Evolutionary conservation across 2,888 invertebrate genomes (phyloP), one percentile per base, ranked within the genome.

Genomic region (Lysandra coridon): DNA sequence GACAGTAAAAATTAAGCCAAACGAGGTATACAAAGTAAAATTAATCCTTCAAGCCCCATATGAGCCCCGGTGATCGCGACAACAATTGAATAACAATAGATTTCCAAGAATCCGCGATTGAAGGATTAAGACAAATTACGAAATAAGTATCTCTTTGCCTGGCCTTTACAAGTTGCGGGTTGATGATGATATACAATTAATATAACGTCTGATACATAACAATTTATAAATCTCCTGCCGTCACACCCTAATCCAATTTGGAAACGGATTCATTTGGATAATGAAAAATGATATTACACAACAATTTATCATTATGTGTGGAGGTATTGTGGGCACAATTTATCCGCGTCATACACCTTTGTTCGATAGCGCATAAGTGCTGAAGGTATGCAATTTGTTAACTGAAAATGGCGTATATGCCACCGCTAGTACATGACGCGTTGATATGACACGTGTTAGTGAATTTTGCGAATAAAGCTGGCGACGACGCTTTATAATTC

Each of bases 231-330:
- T 78, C 78, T 49, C 73, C 33, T 49, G 57, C 60, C 73, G 74
- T 73, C 79, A 79, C 60, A 57, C 79, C 79, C 79, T 79, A 79
- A 79, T 79, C 79, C 79, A 79, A 79, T 79, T 79, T 62, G 62
- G 30, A 78, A 73, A 78, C 60, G 73, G 40, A 73, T 73, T 88
- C 87, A 84, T 78, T 81, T 91, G 91, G 91, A 91, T 91, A 91
- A 92, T 92, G 89, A 88, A 88, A 90, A 91, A 91, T 91, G 88
- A 88, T 88, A 90, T 89, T 87, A 87, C 86, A 86, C 88, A 87
- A 89, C 90, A 86, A 92, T 91, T 91, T 91, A 91, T 91, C 91
- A 92, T 92, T 91, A 90, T 91, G 74, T 78, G 40, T 73, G 64
- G 64, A 64, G 30, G 64, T 64, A 64, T 64, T 64, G 69, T 64